Base-by-base conservation (phyloP, 2,888 invertebrate genomes). In the Microchrysa polita region DNA sequence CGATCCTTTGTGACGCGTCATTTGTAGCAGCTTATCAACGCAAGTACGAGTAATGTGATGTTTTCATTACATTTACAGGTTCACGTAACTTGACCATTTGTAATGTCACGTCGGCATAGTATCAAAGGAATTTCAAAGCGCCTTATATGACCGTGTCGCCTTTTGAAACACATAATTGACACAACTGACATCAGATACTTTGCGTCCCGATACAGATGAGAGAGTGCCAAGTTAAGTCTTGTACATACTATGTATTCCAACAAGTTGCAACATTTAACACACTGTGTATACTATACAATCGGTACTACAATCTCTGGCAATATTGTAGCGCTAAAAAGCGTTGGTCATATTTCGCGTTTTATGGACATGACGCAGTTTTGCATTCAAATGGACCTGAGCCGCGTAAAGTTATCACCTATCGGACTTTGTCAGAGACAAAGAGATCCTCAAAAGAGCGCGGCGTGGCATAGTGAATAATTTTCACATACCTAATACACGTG, bases 91-190 rank as follows among this genome's bases (percentile, higher is more conserved):
- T 7, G 48, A 27, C n/a, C 14, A 42, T 7, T n/a, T 18, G 42
- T 14, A n/a, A 52, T 20, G 55, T 10, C 44, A 48, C 57, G 69
- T 69, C 69, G 69, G 69, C 42, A 20, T 34, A 55, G 40, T 55
- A 9, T 57, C 69, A 69, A 69, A 69, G 69, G 14, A 69, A 34
- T 20, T 18, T 69, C 40, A 20, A 16, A 69, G 55, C 69, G 16
- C 69, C 69, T 55, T 57, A 55, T 69, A 27, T 57, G 57, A 69
- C 16, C 44, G 61, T 40, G 65, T 65, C 65, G 65, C 65, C 48
- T 61, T 65, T 65, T 65, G 65, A 65, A 65, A 65, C 44, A 48
- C 48, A 65, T 65, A 65, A 65, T 65, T 65, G 65, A 65, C 65
- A 65, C 65, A 22, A 48, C 65, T 65, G 65, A 65, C 65, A 65